A percentile compares a stretch with the other conserved stretches of the same genome.
Conservation (phyloP, 2,113 vertebrate species). For the Prolemur simus region DNA sequence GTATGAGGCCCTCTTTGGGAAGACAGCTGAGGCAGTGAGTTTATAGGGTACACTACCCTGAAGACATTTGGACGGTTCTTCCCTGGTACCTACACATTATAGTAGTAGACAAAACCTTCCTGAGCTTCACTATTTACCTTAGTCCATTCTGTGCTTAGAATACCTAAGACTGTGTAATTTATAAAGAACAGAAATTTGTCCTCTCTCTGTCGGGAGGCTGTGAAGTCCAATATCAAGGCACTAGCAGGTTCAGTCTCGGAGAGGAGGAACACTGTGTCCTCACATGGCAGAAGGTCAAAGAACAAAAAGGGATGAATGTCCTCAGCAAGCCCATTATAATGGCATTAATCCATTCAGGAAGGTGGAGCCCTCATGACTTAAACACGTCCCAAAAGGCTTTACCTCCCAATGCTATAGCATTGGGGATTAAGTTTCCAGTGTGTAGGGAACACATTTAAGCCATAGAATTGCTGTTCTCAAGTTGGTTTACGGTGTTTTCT, state of each 20-base stretch:
- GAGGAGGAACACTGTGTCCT: not conserved
- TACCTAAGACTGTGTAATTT: not conserved
- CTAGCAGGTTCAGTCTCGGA: not conserved
- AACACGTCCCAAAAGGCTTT: not conserved
- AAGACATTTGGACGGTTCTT: not conserved
- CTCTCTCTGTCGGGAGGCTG: not conserved
- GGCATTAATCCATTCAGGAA: not conserved
- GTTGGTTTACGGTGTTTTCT: not conserved
- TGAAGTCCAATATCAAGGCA: not conserved
- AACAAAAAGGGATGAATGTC: not conserved
- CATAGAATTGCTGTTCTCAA: not conserved
- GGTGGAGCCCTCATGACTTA: not conserved
- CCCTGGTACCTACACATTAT: not conserved
- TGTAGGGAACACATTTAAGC: not conserved
- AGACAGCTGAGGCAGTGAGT: not conserved
- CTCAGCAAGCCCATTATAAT: not conserved
- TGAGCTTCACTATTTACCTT: not conserved
- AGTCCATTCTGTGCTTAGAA: not conserved
- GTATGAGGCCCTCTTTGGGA: fast-evolving
- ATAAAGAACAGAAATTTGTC: not conserved
- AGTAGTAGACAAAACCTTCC: not conserved
- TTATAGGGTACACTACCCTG: not conserved
- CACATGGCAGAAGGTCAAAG: not conserved
- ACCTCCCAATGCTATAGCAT: not conserved
- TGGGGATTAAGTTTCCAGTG: not conserved